Percentiles rank a stretch among this genome's conserved stretches.
Conservation (phyloP, 2,888 invertebrate species). For the Formica aserva region DNA sequence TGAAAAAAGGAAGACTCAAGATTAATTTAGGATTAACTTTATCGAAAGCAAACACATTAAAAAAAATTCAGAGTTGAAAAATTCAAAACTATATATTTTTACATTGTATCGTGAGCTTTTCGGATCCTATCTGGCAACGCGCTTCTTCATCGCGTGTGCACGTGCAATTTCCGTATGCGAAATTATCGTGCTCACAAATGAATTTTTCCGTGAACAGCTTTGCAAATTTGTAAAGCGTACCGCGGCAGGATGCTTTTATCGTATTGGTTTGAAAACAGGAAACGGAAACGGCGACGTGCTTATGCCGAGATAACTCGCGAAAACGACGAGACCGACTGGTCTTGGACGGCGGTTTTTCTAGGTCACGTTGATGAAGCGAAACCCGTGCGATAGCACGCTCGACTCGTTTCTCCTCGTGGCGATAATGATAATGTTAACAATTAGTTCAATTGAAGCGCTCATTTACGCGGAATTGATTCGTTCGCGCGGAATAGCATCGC, state of each 20-base stretch:
- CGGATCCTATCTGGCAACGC: neutral
- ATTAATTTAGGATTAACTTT: neutral
- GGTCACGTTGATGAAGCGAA: conserved; percentile 50
- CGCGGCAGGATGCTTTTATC: conserved; percentile 69
- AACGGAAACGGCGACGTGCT: conserved; percentile 73
- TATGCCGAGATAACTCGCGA: conserved; percentile 65
- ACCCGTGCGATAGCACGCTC: conserved; percentile 23
- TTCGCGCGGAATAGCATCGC: neutral
- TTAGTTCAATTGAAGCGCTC: neutral
- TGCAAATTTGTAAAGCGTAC: neutral
- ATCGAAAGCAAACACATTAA: neutral
- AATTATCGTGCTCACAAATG: conserved; percentile 5
- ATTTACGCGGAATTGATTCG: conserved; percentile 11
- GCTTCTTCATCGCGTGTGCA: conserved; percentile 25
- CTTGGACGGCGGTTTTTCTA: conserved; percentile 63
- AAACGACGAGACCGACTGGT: conserved; percentile 59
- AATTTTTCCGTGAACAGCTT: conserved; percentile 22
- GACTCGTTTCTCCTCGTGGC: conserved; percentile 14
- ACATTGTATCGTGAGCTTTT: neutral
- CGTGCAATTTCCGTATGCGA: conserved; percentile 30
- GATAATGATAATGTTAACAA: conserved; percentile 9
- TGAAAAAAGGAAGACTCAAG: neutral
- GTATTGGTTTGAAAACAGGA: conserved; percentile 72
- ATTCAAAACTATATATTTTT: neutral
- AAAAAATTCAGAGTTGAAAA: neutral